phyloP scores from a whole-genome alignment of 2,113 vertebrate genomes.

The Microcebus jonahi region DNA sequence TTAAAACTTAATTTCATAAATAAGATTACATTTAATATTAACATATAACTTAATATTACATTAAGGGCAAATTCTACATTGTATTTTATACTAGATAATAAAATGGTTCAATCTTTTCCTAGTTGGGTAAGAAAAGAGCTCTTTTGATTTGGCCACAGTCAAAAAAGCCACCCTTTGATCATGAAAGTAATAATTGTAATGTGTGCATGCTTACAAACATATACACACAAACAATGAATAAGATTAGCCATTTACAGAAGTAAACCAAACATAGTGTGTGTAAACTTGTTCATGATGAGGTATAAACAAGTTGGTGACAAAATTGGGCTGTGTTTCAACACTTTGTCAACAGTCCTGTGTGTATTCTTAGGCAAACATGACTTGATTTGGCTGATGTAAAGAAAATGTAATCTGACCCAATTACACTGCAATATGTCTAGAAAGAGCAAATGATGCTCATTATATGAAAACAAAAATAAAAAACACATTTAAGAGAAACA shows the following conservation, averaged over 20 bases:
- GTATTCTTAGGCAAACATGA: conserved; percentile 21
- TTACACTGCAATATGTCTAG: not conserved
- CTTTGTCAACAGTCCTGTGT: not conserved
- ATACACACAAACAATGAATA: not conserved
- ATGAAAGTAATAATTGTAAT: not conserved
- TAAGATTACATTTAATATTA: not conserved
- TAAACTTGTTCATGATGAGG: not conserved
- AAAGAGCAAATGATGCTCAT: not conserved
- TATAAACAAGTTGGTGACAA: conserved; percentile 37
- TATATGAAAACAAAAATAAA: not conserved
- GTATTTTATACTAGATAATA: not conserved
- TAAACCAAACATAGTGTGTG: not conserved
- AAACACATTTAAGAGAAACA: not conserved
- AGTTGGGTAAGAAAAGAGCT: not conserved
- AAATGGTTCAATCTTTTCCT: not conserved
- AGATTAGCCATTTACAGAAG: not conserved
- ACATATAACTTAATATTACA: not conserved
- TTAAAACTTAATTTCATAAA: not conserved
- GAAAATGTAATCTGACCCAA: conserved; percentile 47
- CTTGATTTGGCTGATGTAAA: conserved; percentile 69
- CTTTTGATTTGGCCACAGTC: not conserved
- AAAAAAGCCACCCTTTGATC: not conserved
- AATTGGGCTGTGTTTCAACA: conserved; percentile 2
- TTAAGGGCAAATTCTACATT: not conserved
- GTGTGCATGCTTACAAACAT: not conserved